A percentile compares a stretch with the other conserved stretches of the same genome.
Evolutionary conservation across 2,113 vertebrate species (phyloP).

Genomic region (Illadopsis cleaveri): DNA sequence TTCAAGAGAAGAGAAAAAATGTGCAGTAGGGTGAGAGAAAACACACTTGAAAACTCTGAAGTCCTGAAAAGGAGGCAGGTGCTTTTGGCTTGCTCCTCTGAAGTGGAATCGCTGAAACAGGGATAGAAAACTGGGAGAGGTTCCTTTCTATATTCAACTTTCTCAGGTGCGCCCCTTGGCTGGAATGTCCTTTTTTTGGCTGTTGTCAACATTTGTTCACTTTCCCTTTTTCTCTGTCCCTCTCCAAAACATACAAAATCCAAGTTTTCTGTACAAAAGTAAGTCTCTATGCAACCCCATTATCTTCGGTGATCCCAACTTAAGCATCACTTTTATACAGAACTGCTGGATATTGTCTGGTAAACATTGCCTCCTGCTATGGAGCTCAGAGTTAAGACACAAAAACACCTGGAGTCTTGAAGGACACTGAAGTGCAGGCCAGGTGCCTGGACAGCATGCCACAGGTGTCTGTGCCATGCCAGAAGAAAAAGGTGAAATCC

Average conservation of each 20-base stretch:
- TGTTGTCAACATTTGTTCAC: background rate
- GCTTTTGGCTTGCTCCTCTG: background rate
- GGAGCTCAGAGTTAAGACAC: background rate
- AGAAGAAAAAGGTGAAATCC: background rate
- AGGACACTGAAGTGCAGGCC: background rate
- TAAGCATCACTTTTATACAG: background rate
- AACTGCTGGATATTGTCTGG: background rate
- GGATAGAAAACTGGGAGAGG: background rate
- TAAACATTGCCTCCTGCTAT: background rate
- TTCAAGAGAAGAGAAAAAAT: background rate
- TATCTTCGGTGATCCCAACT: background rate
- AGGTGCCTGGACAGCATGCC: background rate
- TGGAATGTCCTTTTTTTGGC: background rate
- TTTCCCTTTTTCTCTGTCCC: background rate
- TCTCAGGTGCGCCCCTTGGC: background rate
- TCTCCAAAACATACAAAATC: background rate
- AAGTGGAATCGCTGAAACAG: background rate
- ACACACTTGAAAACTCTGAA: background rate
- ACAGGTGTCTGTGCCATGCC: rapidly evolving
- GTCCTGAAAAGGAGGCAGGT: background rate
- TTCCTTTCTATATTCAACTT: rapidly evolving
- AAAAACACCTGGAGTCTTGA: background rate
- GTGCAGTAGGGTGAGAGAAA: background rate
- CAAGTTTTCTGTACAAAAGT: background rate
- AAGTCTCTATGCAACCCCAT: background rate